Conservation (phyloP, 2,797 vertebrate genomes). For the Erpetoichthys calabaricus region DNA sequence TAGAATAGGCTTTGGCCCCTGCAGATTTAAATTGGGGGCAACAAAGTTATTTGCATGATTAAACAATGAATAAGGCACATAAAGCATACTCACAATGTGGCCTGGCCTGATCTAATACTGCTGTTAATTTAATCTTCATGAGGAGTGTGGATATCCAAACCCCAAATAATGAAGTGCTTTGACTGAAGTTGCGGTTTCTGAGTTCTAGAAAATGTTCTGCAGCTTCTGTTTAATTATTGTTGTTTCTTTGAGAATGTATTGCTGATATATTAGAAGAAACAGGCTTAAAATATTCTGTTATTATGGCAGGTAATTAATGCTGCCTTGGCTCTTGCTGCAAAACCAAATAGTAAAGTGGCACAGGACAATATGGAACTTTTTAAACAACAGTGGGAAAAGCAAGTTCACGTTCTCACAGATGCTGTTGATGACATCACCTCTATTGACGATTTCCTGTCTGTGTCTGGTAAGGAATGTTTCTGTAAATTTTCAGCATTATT, state of each 20-base stretch:
- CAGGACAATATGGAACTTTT: constrained; percentile 69
- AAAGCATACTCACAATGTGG: too few relatives aligned
- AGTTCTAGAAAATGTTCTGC: too few relatives aligned
- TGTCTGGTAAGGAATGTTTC: constrained; percentile 47
- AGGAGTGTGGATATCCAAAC: not conserved
- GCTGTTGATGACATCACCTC: constrained; percentile 68
- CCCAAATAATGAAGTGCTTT: constrained; percentile 23
- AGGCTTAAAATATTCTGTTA: constrained; percentile 1
- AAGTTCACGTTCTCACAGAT: constrained; percentile 59
- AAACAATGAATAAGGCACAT: too few relatives aligned
- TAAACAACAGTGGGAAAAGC: constrained; percentile 65
- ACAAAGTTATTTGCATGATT: too few relatives aligned
- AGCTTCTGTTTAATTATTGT: too few relatives aligned
- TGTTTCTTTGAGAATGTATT: too few relatives aligned
- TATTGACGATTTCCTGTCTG: constrained; percentile 64
- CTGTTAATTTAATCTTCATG: too few relatives aligned
- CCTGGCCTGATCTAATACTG: too few relatives aligned
- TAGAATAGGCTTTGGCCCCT: too few relatives aligned
- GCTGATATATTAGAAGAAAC: too few relatives aligned
- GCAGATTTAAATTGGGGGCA: too few relatives aligned
- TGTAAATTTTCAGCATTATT: too few relatives aligned
- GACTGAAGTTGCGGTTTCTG: not conserved
- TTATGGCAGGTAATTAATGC: constrained; percentile 87
- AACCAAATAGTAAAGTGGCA: constrained; percentile 66
- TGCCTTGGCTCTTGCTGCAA: constrained; percentile 82